phyloP scores from a whole-genome alignment of 2,113 vertebrate species.

The Heterotilapia buettikoferi region DNA sequence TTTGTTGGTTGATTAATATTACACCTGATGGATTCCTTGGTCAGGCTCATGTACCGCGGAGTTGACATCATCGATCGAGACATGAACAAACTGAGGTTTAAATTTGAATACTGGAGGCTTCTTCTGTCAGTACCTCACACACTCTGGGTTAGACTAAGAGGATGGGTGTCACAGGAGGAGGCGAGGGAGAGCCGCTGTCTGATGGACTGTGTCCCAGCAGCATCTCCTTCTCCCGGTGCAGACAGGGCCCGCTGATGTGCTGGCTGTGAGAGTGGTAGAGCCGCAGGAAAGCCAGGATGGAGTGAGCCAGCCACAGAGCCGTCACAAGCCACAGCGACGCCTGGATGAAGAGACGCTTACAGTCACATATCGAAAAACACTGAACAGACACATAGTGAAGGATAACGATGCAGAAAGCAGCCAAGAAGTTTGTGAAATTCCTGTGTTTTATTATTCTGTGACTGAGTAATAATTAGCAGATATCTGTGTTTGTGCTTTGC shows the following conservation, averaged over 20 bases:
- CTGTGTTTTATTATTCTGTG: not conserved
- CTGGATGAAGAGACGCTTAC: constrained; percentile 27
- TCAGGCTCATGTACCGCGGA: not conserved
- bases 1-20: not conserved
- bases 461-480: not conserved
- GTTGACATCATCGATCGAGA: not conserved
- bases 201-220: constrained; percentile 55
- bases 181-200: constrained; percentile 36
- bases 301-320: constrained; percentile 69
- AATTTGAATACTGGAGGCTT: not conserved
- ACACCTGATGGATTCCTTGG: not conserved
- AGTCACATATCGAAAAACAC: not conserved
- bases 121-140: not conserved
- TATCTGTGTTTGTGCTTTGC: not conserved
- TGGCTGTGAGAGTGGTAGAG: constrained; percentile 76
- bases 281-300: constrained; percentile 73
- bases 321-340: constrained; percentile 72
- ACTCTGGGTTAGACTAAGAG: constrained; percentile 43
- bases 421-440: not conserved
- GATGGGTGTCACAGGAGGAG: constrained; percentile 46
- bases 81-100: not conserved
- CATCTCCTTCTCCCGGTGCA: constrained; percentile 72
- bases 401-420: not conserved
- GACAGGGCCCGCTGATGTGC: constrained; percentile 66
- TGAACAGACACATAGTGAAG: not conserved